Base-by-base conservation (phyloP, 1,140 invertebrate species). In the Cardiocondyla obscurior region DNA sequence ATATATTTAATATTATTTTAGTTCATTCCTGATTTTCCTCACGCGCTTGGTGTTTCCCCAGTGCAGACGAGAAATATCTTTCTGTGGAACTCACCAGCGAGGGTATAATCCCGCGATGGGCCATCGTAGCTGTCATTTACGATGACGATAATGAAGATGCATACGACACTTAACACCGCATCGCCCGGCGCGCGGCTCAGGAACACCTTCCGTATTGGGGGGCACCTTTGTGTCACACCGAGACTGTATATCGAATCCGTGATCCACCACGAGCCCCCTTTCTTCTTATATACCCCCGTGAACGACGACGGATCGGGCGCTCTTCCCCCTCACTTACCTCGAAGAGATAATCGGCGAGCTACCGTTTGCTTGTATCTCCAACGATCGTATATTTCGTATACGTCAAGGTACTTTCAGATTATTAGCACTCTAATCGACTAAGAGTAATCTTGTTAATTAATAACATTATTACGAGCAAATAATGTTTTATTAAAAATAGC, bases 91-190 rank as follows among this genome's bases (percentile, higher is more conserved):
- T 0, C 64, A 76, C 73, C 57, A 76, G 39, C 28, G 57, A 62
- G n/a, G 22, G 25, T 8, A 84, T 53, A 46, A 83, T 76, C 60
- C 53, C n/a, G 2, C 55, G 55, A 65, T 44, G 57, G 60, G 39
- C 39, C 85, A 86, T 87, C n/a, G 60, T 81, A 16, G 46, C 39
- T 42, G 55, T 58, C 44, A 44, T 12, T 88, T 55, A 81, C 49
- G 53, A 39, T 30, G 49, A 69, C 33, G 14, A 36, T 51, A 60
- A 76, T 0, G 46, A 33, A 8, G n/a, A 19, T 33, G 19, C 25
- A 7, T 51, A 72, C 5, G 25, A 39, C 57, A 76, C 73, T 76
- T 76, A 4, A 44, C 73, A 64, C 73, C 64, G 30, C 57, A 46
- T 64, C 73, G 64, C 22, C 73, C 44, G 19, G 12, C 19, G 19